phyloP scores from a whole-genome alignment of 2,888 invertebrate genomes.

The Toxonevra muliebris region DNA sequence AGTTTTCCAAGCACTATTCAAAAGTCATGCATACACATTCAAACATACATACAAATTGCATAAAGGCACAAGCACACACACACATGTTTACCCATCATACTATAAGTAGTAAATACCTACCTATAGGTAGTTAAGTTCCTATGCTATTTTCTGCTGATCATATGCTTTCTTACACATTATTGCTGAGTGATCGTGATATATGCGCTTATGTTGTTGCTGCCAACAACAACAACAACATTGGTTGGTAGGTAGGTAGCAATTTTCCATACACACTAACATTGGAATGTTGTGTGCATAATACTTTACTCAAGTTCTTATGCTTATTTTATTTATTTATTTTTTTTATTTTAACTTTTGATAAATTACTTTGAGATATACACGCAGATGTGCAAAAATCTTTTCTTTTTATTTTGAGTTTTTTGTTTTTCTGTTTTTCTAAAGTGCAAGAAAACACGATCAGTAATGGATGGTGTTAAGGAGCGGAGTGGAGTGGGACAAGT shows the following conservation, averaged over 20 bases:
- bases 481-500: too few species aligned
- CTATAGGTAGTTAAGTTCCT: too few species aligned
- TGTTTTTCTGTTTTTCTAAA: too few species aligned
- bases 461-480: too few species aligned
- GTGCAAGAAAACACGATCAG: too few species aligned
- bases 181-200: slow-evolving; percentile 53
- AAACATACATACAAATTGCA: not conserved
- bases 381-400: slow-evolving; percentile 38
- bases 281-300: too few species aligned
- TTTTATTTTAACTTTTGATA: slow-evolving; percentile 23
- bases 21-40: not conserved
- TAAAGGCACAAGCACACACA: not conserved
- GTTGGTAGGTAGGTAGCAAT: slow-evolving; percentile 53
- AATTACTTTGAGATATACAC: slow-evolving; percentile 39
- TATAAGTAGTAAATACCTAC: not conserved
- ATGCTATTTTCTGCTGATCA: too few species aligned
- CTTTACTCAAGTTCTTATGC: not conserved
- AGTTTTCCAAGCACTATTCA: slow-evolving; percentile 36
- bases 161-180: not conserved
- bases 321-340: slow-evolving; percentile 24
- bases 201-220: slow-evolving; percentile 41
- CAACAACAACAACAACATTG: too few species aligned
- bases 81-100: not conserved
- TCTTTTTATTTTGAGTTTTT: too few species aligned
- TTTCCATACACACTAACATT: slow-evolving; percentile 50